A percentile compares a stretch with the other conserved stretches of the same genome.
Conservation (phyloP, 2,888 invertebrate species). For the Nymphalis polychloros region DNA sequence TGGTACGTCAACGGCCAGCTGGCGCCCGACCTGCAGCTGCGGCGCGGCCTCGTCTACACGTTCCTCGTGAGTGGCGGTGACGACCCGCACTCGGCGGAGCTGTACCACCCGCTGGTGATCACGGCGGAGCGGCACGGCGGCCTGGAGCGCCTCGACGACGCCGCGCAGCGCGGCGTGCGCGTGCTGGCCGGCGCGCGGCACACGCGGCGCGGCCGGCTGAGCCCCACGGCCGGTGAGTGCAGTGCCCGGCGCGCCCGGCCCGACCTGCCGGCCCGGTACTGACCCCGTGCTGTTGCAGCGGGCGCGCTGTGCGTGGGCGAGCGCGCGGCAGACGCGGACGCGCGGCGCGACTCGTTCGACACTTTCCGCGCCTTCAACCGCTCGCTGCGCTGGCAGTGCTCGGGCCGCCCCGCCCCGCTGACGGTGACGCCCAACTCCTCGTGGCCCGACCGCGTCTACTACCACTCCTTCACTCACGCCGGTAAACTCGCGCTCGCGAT, state of each 20-base stretch:
- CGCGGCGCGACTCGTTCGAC: conserved; percentile 87
- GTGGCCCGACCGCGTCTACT: conserved; percentile 96
- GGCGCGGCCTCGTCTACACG: conserved; percentile 91
- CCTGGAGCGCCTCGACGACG: conserved; percentile 90
- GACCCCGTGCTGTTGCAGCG: conserved; percentile 47
- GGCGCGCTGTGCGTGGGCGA: conserved; percentile 37
- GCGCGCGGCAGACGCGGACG: conserved; percentile 75
- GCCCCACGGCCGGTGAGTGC: conserved; percentile 57
- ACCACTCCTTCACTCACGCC: conserved; percentile 95
- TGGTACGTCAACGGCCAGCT: conserved; percentile 97
- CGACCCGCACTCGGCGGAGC: conserved; percentile 91
- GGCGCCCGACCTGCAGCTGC: conserved; percentile 92
- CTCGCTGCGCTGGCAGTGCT: conserved; percentile 86
- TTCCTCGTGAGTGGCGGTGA: conserved; percentile 92
- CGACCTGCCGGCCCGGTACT: conserved; percentile 23
- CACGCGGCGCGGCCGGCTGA: conserved; percentile 18
- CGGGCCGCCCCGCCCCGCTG: conserved; percentile 87
- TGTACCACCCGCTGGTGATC: conserved; percentile 94
- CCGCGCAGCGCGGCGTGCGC: conserved; percentile 70
- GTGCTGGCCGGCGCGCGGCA: conserved; percentile 89
- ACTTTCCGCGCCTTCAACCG: conserved; percentile 93
- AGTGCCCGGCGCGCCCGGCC: conserved; percentile 73
- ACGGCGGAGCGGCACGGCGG: conserved; percentile 93
- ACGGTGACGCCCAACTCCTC: conserved; percentile 92
- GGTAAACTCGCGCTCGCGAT: conserved; percentile 65